Percentiles rank a stretch among this genome's conserved stretches.
Conservation (phyloP, 92 coral and sea anemone genomes). For the Pocillopora meandrina region DNA sequence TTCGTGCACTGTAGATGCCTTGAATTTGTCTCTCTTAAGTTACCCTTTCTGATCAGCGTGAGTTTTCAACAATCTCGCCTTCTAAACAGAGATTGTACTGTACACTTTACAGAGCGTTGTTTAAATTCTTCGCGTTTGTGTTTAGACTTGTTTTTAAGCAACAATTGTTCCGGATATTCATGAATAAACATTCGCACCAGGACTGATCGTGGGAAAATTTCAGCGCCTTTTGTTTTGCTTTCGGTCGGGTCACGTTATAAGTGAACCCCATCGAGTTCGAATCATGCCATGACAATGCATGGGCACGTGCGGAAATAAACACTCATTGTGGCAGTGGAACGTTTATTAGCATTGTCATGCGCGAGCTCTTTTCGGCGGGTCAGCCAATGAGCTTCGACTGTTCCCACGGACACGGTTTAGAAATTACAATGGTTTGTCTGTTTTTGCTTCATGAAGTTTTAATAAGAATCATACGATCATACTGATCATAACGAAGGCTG, state of each 20-base stretch:
- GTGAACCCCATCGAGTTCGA: constrained; percentile 51
- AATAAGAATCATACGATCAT: constrained; percentile 21
- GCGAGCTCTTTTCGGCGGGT: constrained; percentile 30
- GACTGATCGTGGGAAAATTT: constrained; percentile 84
- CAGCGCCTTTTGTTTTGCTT: constrained; percentile 59
- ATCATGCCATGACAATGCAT: constrained; percentile 61
- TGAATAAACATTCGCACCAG: constrained; percentile 38
- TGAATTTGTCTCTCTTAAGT: background rate
- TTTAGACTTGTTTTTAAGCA: constrained; percentile 42
- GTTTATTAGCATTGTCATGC: constrained; percentile 52
- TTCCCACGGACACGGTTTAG: constrained; percentile 86
- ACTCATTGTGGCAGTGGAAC: constrained; percentile 59
- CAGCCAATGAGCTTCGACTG: constrained; percentile 66
- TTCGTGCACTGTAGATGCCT: background rate
- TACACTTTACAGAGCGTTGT: constrained; percentile 19
- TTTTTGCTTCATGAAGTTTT: constrained; percentile 53
- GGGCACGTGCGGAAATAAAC: constrained; percentile 79
- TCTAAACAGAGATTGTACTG: constrained; percentile 11
- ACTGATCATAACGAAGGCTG: too few species aligned
- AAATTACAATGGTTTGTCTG: constrained; percentile 67
- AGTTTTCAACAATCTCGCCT: constrained; percentile 1
- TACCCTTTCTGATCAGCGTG: background rate
- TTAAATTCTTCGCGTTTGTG: constrained; percentile 24
- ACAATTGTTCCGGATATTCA: constrained; percentile 28
- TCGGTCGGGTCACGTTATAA: constrained; percentile 41